Conservation (phyloP, 2,797 vertebrate species). For the Halcyon chelicuti region DNA sequence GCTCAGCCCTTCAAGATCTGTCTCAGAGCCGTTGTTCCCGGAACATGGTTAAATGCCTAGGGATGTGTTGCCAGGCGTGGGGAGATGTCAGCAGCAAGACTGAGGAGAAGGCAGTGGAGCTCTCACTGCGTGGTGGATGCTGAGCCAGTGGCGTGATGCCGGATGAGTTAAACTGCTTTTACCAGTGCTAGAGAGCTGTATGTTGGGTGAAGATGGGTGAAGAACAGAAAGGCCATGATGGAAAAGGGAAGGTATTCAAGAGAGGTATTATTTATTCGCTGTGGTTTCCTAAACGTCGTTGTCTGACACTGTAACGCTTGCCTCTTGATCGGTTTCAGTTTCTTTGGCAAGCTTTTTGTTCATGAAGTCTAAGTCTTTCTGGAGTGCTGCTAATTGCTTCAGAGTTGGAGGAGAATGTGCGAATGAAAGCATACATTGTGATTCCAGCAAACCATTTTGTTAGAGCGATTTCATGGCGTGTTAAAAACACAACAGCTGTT, state of each 20-base stretch:
- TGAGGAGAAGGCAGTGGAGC: background rate
- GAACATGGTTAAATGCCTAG: background rate
- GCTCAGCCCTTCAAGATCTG: background rate
- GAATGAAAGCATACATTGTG: conserved; percentile 44
- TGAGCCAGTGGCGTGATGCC: background rate
- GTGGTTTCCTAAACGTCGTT: background rate
- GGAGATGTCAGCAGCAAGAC: background rate
- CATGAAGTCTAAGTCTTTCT: background rate
- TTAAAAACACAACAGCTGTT: conserved; percentile 57
- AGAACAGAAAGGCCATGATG: background rate
- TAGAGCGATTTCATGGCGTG: conserved; percentile 49
- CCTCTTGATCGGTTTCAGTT: background rate
- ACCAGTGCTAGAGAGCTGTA: background rate
- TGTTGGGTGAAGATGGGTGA: background rate
- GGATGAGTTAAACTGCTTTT: background rate
- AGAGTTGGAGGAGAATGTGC: conserved; percentile 28
- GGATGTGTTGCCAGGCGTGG: background rate
- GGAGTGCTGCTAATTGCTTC: background rate
- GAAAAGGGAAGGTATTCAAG: background rate
- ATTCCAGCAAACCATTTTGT: background rate
- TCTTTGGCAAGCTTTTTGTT: conserved; percentile 1
- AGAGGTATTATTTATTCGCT: background rate
- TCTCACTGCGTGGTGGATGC: accelerated
- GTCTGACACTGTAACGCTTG: background rate
- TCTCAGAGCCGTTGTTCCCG: background rate